Base-by-base conservation (phyloP, 2,888 invertebrate species). In the Koerneria pararmatus region DNA sequence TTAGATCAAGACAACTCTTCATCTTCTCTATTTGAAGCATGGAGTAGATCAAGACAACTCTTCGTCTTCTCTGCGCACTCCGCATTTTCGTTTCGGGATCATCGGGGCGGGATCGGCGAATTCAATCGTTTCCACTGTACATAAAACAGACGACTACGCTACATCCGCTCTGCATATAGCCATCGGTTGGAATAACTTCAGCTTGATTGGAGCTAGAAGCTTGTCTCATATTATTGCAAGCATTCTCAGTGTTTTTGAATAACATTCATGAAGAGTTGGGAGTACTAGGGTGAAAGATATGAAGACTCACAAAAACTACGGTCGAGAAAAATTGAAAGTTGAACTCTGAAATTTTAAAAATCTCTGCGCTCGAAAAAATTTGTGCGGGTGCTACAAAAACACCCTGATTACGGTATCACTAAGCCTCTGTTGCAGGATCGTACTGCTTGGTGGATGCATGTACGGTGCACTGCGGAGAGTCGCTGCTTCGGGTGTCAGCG, bases 151-250 rank as follows among this genome's bases (percentile, higher is more conserved):
- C 60, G 91, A 92, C 84, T 88, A 90, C 2, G 86, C 88, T 61
- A 92, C 92, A 0, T 89, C 91, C 1, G 89, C 89, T n/a, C 87
- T 93, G 71, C 90, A 91, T 80, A 89, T 93, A 77, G 88, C 91
- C 70, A 87, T 91, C 69, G 91, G 88, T 86, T 76, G 79, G 78
- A 22, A n/a, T n/a, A n/a, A 11, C 22, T 6, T n/a, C n/a, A n/a
- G n/a, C n/a, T n/a, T n/a, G n/a, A n/a, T n/a, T n/a, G n/a, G n/a
- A n/a, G n/a, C n/a, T n/a, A 22, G 6, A 6, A 6, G 3, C 56
- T 4, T 34, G 3, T 5, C 27, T 54, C 24, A 3, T 54, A 11
- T 54, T 4, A 24, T 24, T 24, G 53, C 53, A n/a, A n/a, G n/a
- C n/a, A n/a, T 53, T n/a, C 8, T 24, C n/a, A 8, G 53, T 6